Percentiles rank a stretch among this genome's conserved stretches.
phyloP scores from a whole-genome alignment of 92 coral and sea anemone species.

The Heliopora coerulea region DNA sequence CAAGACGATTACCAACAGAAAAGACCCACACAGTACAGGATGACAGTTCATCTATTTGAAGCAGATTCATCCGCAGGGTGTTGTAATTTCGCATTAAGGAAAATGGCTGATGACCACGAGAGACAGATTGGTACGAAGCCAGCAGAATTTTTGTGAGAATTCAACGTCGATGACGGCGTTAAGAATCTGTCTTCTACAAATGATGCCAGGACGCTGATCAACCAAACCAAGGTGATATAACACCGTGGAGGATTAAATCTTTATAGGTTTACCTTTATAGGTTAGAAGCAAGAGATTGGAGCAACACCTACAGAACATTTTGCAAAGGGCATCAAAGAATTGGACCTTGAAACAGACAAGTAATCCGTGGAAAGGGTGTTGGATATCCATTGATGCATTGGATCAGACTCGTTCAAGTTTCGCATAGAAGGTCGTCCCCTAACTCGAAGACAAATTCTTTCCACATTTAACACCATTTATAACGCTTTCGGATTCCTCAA shows the following conservation, averaged over 20 bases:
- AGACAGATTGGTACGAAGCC: background rate
- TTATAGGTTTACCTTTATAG: background rate
- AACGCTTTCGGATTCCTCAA: background rate
- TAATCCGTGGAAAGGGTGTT: background rate
- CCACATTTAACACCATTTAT: background rate
- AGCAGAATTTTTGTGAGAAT: background rate
- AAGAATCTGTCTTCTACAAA: background rate
- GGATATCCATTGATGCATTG: background rate
- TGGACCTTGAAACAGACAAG: background rate
- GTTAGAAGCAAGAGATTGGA: background rate
- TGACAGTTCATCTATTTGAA: slow-evolving; percentile 31
- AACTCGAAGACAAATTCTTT: background rate
- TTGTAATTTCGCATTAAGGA: slow-evolving; percentile 3
- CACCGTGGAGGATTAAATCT: slow-evolving; percentile 2
- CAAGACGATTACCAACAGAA: background rate
- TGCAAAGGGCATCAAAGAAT: background rate
- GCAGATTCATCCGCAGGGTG: slow-evolving; percentile 17
- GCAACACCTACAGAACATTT: background rate
- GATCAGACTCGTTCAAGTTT: background rate
- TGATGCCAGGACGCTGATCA: background rate
- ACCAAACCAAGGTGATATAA: background rate
- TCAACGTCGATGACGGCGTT: slow-evolving; percentile 9
- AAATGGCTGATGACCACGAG: background rate
- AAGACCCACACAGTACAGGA: background rate
- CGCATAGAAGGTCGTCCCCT: background rate